Conservation (phyloP, 2,797 vertebrate genomes). For the Crenuchus spilurus region DNA sequence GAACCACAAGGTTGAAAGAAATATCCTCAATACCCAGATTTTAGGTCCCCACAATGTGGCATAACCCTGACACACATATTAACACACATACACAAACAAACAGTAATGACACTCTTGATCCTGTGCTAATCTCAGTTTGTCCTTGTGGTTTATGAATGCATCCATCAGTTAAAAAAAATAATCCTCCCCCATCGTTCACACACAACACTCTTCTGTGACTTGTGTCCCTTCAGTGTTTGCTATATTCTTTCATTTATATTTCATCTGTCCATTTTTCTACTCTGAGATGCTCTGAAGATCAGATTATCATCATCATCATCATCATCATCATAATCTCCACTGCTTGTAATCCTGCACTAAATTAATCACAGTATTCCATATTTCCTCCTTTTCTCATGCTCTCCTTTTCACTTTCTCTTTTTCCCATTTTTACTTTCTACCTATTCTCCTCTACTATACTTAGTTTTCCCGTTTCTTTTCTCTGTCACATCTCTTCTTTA, state of each 20-base stretch:
- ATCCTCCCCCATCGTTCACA: conserved; percentile 40
- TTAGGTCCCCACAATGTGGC: too few relatives aligned
- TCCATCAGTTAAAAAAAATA: conserved; percentile 44
- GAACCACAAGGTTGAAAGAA: too few relatives aligned
- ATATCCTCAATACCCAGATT: too few relatives aligned
- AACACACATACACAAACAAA: conserved; percentile 14
- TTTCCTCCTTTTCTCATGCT: conserved; percentile 19
- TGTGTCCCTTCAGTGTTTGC: neutral
- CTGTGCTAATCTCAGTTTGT: conserved; percentile 50
- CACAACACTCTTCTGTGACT: neutral
- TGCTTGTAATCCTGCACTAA: conserved; percentile 60
- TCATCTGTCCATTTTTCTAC: conserved; percentile 23
- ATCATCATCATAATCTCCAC: conserved; percentile 57
- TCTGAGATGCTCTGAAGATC: conserved; percentile 47
- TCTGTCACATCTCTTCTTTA: neutral
- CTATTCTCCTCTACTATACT: neutral
- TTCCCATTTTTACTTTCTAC: neutral
- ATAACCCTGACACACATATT: neutral
- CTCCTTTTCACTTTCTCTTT: neutral
- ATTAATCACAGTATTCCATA: conserved; percentile 69
- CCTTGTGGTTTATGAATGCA: conserved; percentile 48
- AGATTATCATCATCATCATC: conserved; percentile 58
- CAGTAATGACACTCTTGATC: conserved; percentile 36
- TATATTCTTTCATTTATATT: neutral
- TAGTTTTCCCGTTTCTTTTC: too few relatives aligned